Conservation (phyloP, 1,140 invertebrate genomes). For the Rhagoletis pomonella region DNA sequence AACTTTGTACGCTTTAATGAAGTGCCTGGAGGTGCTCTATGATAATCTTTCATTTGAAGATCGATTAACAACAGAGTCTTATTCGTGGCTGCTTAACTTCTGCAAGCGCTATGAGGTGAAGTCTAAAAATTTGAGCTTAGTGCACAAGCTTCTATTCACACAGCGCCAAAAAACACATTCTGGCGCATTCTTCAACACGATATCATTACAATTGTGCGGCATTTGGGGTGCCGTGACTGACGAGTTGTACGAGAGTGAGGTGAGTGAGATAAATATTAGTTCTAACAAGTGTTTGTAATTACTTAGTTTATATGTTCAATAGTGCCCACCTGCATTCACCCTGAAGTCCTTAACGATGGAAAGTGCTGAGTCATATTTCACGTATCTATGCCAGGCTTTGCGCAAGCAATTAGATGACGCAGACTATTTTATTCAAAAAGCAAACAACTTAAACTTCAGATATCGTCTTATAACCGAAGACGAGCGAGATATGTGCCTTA, state of each 20-base stretch:
- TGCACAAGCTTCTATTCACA: constrained; percentile 67
- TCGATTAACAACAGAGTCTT: constrained; percentile 63
- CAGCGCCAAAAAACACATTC: constrained; percentile 70
- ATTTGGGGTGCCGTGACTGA: constrained; percentile 54
- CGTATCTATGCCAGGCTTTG: constrained; percentile 64
- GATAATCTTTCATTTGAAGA: constrained; percentile 64
- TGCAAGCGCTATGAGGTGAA: constrained; percentile 64
- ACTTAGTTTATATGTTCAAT: neutral
- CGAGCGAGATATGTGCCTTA: constrained; percentile 66
- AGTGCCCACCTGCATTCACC: constrained; percentile 33
- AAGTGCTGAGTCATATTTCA: constrained; percentile 64
- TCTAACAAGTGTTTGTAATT: neutral
- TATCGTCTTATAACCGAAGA: constrained; percentile 66
- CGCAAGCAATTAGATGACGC: constrained; percentile 70
- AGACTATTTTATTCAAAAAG: constrained; percentile 69
- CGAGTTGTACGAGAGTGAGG: constrained; percentile 49
- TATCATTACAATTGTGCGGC: constrained; percentile 64
- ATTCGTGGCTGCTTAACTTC: constrained; percentile 68
- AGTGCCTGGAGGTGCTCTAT: constrained; percentile 66
- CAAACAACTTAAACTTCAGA: constrained; percentile 68
- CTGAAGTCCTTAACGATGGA: constrained; percentile 63
- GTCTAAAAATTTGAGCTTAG: constrained; percentile 61
- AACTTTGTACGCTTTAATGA: constrained; percentile 62
- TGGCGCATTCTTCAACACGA: constrained; percentile 66
- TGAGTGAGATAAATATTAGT: constrained; percentile 51